Percentiles rank a stretch among this genome's conserved stretches.
These are phyloP conservation scores for Goniozus legneri DNA, from an alignment of 1,140 invertebrate genomes.

Conservation along the genomic window DNA sequence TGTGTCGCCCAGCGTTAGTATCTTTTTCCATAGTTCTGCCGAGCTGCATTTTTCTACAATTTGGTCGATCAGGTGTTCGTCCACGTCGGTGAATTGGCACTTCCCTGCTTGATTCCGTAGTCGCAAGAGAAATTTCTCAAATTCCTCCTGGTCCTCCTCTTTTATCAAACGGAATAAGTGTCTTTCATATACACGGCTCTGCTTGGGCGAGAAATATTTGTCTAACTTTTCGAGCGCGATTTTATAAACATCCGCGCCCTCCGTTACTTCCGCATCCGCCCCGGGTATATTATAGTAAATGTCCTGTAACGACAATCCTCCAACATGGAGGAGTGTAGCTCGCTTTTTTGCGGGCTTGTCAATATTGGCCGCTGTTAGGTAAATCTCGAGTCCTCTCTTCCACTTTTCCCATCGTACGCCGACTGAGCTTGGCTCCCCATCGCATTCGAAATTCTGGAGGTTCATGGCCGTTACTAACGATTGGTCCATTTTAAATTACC, in stretches of 20 bases:
- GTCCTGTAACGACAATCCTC: conserved; percentile 28
- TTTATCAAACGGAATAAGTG: conserved; percentile 18
- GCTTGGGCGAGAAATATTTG: conserved; percentile 21
- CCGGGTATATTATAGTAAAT: conserved; percentile 34
- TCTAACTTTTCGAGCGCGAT: conserved; percentile 17
- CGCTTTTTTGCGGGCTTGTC: conserved; percentile 21
- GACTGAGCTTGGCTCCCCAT: conserved; percentile 25
- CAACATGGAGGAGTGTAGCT: conserved; percentile 27
- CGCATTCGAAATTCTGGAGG: too few species aligned
- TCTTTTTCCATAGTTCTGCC: neutral
- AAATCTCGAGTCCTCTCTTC: conserved; percentile 30
- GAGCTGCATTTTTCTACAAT: neutral
- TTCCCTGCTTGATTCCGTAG: conserved; percentile 19
- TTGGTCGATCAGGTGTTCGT: neutral
- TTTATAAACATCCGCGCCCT: conserved; percentile 2
- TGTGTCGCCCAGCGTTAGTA: neutral
- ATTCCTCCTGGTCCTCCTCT: conserved; percentile 17
- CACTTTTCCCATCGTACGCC: conserved; percentile 32
- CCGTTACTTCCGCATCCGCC: conserved; percentile 12
- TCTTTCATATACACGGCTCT: conserved; percentile 18
- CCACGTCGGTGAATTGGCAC: conserved; percentile 9
- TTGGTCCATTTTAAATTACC: too few species aligned
- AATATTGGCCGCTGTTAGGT: conserved; percentile 25
- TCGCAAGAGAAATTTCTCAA: conserved; percentile 23
- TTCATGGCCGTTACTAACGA: too few species aligned